Evolutionary conservation across 1,140 invertebrate species (phyloP).

Genomic region (Carcinoscorpius rotundicauda): DNA sequence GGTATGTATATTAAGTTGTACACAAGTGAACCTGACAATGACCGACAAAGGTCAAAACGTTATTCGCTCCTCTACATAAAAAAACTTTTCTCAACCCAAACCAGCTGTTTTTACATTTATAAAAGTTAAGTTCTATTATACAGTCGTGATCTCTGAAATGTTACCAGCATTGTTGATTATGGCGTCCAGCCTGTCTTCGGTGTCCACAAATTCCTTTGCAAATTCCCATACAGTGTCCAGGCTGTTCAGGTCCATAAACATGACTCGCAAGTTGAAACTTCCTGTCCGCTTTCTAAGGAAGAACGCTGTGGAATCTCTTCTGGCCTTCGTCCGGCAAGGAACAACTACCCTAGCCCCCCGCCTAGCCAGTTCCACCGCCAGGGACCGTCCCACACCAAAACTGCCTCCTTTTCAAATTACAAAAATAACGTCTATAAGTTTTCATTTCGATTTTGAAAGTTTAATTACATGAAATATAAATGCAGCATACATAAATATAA

Average conservation of each 20-base stretch:
- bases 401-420: slow-evolving; percentile 28
- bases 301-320: slow-evolving; percentile 31
- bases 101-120: not conserved
- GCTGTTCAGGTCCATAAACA: slow-evolving; percentile 55
- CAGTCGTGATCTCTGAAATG: not conserved
- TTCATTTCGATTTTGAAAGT: too few species aligned
- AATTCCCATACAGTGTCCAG: slow-evolving; percentile 54
- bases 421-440: not conserved
- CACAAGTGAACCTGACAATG: too few species aligned
- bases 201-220: slow-evolving; percentile 45
- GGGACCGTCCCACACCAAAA: slow-evolving; percentile 31
- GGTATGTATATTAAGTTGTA: too few species aligned
- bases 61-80: not conserved
- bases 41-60: not conserved
- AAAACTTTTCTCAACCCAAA: not conserved
- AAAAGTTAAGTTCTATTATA: not conserved
- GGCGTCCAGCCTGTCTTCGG: slow-evolving; percentile 51
- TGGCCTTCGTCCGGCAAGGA: slow-evolving; percentile 47
- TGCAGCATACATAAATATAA: too few species aligned
- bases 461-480: too few species aligned
- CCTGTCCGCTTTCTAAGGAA: slow-evolving; percentile 29
- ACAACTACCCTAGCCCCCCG: slow-evolving; percentile 54
- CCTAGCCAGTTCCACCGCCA: slow-evolving; percentile 30
- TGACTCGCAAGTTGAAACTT: slow-evolving; percentile 32
- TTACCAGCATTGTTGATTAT: slow-evolving; percentile 63